Base-by-base conservation (phyloP, 2,888 invertebrate species). In the Napeogenes inachia region DNA sequence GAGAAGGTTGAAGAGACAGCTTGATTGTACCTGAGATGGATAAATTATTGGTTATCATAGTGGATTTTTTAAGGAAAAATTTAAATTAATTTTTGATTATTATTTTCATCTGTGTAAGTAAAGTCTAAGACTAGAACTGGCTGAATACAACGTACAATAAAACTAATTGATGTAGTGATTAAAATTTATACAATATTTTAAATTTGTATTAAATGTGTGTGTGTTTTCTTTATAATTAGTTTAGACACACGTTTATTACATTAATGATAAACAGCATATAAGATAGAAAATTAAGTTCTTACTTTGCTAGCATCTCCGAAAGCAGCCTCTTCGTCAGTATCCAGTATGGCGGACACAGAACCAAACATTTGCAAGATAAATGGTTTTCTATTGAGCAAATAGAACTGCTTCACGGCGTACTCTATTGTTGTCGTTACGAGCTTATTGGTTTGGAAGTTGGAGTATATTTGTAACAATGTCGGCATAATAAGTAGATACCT, bases 361-460 rank as follows among this genome's bases (percentile, higher is more conserved):
- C 99, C 99, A 88, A 99, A 99, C 98, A 99, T 98, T 92, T 99
- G 99, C 59, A 99, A 91, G 72, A 99, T 97, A 77, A 99, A 99
- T 1, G 99, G 99, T 79, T 99, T 99, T 58, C 99, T 93, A 80
- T 99, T 99, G 82, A 99, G 93, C 63, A 99, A 92, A 85, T 99
- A 99, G 86, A 99, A 99, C 80, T 99, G 99, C 78, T 99, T 98
- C 13, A 99, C 99, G 0, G 98, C 97, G 81, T 99, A 99, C 81
- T 99, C 99, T 60, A 99, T 97, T 0, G 99, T 98, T 0, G 97
- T 95, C 4, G 97, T 97, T 2, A 99, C 96, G 32, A 99, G 90
- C 78, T 96, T 96, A 84, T 99, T 99, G 0, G 98, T 98, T 89
- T 99, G 99, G 84, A 99, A 98, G 76, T 98, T 97, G 3, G 98